Evolutionary conservation across 2,888 invertebrate species (phyloP).

Genomic region (Sympetrum striolatum): DNA sequence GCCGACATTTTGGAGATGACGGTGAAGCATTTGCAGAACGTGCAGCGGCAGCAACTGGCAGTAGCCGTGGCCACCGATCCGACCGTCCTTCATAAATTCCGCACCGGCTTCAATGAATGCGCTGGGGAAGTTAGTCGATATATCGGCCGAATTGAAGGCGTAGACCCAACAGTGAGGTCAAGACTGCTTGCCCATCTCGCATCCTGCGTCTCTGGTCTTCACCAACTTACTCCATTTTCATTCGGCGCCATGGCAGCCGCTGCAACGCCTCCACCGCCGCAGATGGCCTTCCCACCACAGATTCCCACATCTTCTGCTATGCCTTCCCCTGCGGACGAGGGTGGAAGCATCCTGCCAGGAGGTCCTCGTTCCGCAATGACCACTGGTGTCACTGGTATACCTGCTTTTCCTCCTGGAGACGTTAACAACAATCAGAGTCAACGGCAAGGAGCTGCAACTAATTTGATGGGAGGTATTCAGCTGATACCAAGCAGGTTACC

Average conservation of each 20-base stretch:
- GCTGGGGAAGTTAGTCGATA: conserved; percentile 80
- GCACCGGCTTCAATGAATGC: conserved; percentile 87
- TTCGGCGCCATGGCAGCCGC: conserved; percentile 51
- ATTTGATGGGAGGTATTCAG: conserved; percentile 68
- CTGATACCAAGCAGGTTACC: conserved; percentile 71
- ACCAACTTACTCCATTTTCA: conserved; percentile 62
- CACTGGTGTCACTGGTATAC: not conserved
- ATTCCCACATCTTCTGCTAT: not conserved
- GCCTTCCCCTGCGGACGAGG: not conserved
- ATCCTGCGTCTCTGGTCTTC: conserved; percentile 69
- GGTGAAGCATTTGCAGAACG: conserved; percentile 87
- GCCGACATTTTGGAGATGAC: conserved; percentile 96
- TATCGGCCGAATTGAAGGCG: conserved; percentile 71
- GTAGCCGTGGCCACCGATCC: conserved; percentile 85
- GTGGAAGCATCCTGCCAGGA: not conserved
- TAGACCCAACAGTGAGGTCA: conserved; percentile 67
- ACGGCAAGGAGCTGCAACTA: conserved; percentile 51
- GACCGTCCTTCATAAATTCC: conserved; percentile 81
- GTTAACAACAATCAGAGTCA: conserved; percentile 64
- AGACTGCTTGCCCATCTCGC: conserved; percentile 72
- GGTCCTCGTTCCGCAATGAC: not conserved
- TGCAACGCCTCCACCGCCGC: conserved; percentile 41
- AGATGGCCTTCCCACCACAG: conserved; percentile 54
- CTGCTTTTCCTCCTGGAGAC: conserved; percentile 51
- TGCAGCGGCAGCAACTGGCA: conserved; percentile 86